Percentiles rank a stretch among this genome's conserved stretches.
These are phyloP conservation scores for Leucosticte australis DNA, from an alignment of 2,113 vertebrate genomes.

Conservation along the genomic window DNA sequence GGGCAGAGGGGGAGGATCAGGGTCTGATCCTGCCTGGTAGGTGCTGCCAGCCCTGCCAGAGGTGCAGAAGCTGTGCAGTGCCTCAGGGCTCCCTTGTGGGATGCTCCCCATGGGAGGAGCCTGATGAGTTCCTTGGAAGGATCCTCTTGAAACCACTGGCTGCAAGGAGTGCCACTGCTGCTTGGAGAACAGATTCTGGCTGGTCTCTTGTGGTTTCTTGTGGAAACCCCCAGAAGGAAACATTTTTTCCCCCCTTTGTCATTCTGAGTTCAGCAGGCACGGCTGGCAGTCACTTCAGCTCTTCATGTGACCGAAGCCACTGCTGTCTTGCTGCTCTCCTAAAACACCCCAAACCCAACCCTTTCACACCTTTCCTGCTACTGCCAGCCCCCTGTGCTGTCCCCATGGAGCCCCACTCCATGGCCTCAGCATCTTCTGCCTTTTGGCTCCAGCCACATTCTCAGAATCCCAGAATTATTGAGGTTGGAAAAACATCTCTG, in stretches of 20 bases:
- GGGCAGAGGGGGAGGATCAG: not conserved
- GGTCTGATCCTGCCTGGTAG: not conserved
- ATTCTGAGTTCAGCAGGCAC: not conserved
- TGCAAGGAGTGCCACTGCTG: not conserved
- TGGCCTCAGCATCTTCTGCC: not conserved
- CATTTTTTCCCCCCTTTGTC: not conserved
- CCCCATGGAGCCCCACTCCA: not conserved
- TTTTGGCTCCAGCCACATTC: not conserved
- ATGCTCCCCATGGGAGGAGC: rapidly evolving
- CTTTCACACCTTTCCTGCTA: not conserved
- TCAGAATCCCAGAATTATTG: not conserved
- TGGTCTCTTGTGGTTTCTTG: not conserved
- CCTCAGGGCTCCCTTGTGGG: rapidly evolving
- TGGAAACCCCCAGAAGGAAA: constrained; percentile 15
- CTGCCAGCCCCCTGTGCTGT: not conserved
- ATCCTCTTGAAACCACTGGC: not conserved
- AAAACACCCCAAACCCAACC: not conserved
- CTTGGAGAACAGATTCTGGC: not conserved
- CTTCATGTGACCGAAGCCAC: not conserved
- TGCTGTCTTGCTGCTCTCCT: not conserved
- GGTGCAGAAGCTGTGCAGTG: not conserved
- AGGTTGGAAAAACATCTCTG: not conserved
- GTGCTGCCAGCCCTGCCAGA: not conserved
- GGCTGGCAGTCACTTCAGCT: not conserved
- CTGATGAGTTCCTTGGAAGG: not conserved